These are phyloP conservation scores for Monomorium pharaonis DNA, from an alignment of 1,140 invertebrate genomes.

Conservation along the genomic window DNA sequence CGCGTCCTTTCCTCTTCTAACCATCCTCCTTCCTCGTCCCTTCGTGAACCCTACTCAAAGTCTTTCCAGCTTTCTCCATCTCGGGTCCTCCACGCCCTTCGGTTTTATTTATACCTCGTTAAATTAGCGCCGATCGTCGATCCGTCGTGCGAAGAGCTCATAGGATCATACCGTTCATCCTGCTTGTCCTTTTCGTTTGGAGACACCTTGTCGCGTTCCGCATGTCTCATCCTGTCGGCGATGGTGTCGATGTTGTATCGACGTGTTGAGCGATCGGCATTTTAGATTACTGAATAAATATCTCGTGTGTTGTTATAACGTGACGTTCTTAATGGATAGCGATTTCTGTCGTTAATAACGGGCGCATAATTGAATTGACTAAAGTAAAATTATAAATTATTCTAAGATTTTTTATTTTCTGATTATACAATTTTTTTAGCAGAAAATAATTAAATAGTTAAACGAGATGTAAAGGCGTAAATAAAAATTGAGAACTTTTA, in stretches of 20 bases:
- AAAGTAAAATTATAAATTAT: neutral
- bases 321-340: neutral
- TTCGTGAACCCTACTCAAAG: constrained; percentile 67
- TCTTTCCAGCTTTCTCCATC: constrained; percentile 64
- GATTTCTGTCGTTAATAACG: neutral
- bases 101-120: constrained; percentile 81
- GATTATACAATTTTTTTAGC: neutral
- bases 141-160: constrained; percentile 45
- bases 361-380: neutral
- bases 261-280: neutral
- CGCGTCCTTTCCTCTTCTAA: constrained; percentile 21
- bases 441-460: neutral
- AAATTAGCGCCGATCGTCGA: constrained; percentile 81
- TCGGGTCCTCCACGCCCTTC: constrained; percentile 28
- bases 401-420: neutral
- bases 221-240: constrained; percentile 60
- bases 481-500: neutral
- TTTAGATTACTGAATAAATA: neutral
- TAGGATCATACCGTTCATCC: constrained; percentile 34
- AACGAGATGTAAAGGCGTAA: neutral
- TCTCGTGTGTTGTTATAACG: neutral
- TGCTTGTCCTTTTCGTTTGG: neutral
- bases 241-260: constrained; percentile 26
- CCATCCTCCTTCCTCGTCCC: constrained; percentile 17
- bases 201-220: constrained; percentile 68